Percentiles rank a stretch among this genome's conserved stretches.
phyloP scores from a whole-genome alignment of 2,888 invertebrate genomes.

The Aleiodes alternator region DNA sequence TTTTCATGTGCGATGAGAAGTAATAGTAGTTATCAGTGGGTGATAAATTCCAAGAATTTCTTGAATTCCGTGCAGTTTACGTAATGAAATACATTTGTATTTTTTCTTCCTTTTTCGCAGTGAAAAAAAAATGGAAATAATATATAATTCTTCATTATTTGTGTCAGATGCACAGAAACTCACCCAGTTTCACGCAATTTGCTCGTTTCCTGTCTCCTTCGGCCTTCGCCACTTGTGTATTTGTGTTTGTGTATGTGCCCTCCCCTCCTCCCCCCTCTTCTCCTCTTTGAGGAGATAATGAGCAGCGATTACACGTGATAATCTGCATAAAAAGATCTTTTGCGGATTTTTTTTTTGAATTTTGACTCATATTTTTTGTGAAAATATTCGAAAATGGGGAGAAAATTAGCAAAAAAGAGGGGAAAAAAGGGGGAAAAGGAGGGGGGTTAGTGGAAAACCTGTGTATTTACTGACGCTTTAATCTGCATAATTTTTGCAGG shows the following conservation, averaged over 20 bases:
- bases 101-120: too few species aligned
- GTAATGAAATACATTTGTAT: too few species aligned
- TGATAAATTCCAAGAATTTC: too few species aligned
- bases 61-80: too few species aligned
- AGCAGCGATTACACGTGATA: conserved; percentile 16
- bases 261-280: background rate
- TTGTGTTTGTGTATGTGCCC: background rate
- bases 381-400: background rate
- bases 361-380: background rate
- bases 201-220: conserved; percentile 37
- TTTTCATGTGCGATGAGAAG: too few species aligned
- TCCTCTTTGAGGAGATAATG: background rate
- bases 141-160: conserved; percentile 11
- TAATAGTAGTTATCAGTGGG: too few species aligned
- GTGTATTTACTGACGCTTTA: too few species aligned
- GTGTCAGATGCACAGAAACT: conserved; percentile 21
- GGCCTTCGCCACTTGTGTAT: conserved; percentile 13
- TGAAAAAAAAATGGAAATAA: conserved; percentile 9
- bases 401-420: too few species aligned
- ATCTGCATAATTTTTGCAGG: too few species aligned
- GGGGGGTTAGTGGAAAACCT: too few species aligned
- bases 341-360: background rate
- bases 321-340: conserved; percentile 33
- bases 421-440: too few species aligned
- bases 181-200: conserved; percentile 44